Conservation (phyloP, 2,113 vertebrate species). For the Oenanthe melanoleuca region DNA sequence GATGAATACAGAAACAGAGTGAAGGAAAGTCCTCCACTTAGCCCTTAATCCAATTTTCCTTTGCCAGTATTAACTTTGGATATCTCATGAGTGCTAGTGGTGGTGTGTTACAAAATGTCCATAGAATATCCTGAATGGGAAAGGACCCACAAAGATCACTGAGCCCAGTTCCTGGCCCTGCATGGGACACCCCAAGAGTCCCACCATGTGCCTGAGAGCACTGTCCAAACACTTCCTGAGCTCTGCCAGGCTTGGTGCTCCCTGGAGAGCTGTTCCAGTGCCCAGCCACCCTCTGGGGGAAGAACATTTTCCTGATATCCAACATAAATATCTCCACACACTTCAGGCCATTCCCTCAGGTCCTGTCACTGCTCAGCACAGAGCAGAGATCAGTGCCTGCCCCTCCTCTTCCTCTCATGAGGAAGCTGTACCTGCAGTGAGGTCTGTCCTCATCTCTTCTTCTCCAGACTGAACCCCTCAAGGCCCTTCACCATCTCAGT, state of each 20-base stretch:
- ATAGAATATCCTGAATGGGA: too few species aligned
- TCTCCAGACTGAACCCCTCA: background rate
- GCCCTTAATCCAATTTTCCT: too few species aligned
- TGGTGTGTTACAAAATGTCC: too few species aligned
- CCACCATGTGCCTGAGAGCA: background rate
- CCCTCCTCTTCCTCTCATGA: accelerated
- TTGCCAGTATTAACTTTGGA: too few species aligned
- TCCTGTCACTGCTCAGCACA: background rate
- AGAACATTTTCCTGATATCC: background rate
- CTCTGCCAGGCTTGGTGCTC: background rate
- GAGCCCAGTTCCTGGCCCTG: too few species aligned
- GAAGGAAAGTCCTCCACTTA: too few species aligned
- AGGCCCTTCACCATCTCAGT: background rate
- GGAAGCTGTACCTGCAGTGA: accelerated
- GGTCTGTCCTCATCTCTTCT: background rate
- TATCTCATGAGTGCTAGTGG: too few species aligned
- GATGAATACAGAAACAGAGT: too few species aligned
- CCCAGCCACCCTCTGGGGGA: accelerated
- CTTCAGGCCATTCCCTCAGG: accelerated
- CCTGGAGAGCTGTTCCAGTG: background rate
- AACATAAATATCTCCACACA: background rate
- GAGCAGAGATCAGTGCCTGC: background rate
- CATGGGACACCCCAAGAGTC: too few species aligned
- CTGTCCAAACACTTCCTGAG: accelerated
- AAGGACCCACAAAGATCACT: too few species aligned